These are phyloP conservation scores for Paramuricea clavata DNA, from an alignment of 92 coral and sea anemone species.

Conservation along the genomic window DNA sequence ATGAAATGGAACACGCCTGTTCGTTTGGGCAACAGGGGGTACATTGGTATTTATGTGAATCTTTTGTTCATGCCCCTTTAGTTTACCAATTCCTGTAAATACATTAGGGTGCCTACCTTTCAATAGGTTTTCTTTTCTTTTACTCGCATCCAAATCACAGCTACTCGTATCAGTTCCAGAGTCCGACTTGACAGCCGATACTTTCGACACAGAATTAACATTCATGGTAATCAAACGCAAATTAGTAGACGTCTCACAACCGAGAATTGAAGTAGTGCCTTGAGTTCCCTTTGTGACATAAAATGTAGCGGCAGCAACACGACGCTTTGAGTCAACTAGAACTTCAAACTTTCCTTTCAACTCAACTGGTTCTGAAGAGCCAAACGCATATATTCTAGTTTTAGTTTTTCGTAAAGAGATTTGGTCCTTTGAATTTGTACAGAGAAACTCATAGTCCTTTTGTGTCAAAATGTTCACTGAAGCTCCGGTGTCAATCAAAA, in stretches of 20 bases:
- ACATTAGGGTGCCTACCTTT: conserved; percentile 24
- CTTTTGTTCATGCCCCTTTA: conserved; percentile 50
- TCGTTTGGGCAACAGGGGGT: conserved; percentile 52
- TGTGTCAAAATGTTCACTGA: conserved; percentile 45
- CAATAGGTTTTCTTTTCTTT: conserved; percentile 5
- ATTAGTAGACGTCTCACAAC: conserved; percentile 41
- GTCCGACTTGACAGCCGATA: neutral
- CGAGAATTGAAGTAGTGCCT: conserved; percentile 39
- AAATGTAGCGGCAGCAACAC: conserved; percentile 45
- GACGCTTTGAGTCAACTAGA: conserved; percentile 28
- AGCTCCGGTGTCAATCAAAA: conserved; percentile 52
- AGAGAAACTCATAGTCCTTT: conserved; percentile 2
- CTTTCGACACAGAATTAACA: conserved; percentile 20
- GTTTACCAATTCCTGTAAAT: conserved; percentile 48
- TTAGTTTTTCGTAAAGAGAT: conserved; percentile 20
- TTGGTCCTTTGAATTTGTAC: neutral
- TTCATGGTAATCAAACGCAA: conserved; percentile 38
- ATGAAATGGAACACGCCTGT: conserved; percentile 50
- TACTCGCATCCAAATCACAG: conserved; percentile 12
- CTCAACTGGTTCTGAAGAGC: conserved; percentile 25
- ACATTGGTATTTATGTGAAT: conserved; percentile 42
- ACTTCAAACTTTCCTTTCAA: conserved; percentile 55
- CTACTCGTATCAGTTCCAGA: neutral
- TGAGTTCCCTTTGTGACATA: conserved; percentile 48
- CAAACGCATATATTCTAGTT: conserved; percentile 26